These are phyloP conservation scores for Chelonus formosanus DNA, from an alignment of 2,888 invertebrate species.

Conservation along the genomic window DNA sequence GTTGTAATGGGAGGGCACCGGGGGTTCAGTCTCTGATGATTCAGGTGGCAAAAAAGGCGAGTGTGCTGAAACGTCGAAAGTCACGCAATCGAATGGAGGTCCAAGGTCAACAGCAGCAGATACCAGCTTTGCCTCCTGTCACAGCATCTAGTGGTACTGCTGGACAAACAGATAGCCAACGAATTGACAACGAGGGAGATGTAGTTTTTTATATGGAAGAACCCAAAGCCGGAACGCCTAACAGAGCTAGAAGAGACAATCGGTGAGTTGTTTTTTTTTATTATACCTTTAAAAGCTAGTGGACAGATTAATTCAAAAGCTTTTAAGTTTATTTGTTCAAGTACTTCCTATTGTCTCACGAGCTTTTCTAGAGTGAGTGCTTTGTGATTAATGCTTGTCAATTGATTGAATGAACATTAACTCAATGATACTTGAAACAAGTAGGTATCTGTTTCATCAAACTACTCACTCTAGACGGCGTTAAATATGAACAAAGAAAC, in stretches of 20 bases:
- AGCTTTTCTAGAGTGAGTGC: conserved; percentile 12
- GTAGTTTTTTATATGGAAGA: conserved; percentile 75
- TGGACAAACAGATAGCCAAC: conserved; percentile 50
- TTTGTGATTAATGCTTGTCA: conserved; percentile 1
- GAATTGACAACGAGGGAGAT: conserved; percentile 71
- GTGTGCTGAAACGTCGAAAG: conserved; percentile 76
- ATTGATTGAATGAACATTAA: conserved; percentile 3
- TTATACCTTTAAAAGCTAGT: neutral
- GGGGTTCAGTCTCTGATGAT: conserved; percentile 75
- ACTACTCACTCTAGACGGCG: conserved; percentile 7
- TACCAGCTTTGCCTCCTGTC: conserved; percentile 48
- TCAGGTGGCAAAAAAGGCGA: conserved; percentile 79
- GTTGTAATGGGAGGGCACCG: conserved; percentile 63
- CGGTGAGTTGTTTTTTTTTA: conserved; percentile 57
- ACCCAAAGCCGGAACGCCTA: conserved; percentile 68
- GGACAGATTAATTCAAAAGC: neutral
- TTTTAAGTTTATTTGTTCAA: conserved; percentile 1
- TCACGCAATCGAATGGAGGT: conserved; percentile 75
- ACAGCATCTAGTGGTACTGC: conserved; percentile 47
- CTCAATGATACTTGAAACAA: neutral
- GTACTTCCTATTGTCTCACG: neutral
- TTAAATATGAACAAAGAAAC: conserved; percentile 11
- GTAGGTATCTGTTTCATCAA: neutral
- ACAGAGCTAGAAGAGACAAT: conserved; percentile 59
- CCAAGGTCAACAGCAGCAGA: conserved; percentile 51